Conservation (phyloP, 1,140 invertebrate species). For the Acyrthosiphon pisum region DNA sequence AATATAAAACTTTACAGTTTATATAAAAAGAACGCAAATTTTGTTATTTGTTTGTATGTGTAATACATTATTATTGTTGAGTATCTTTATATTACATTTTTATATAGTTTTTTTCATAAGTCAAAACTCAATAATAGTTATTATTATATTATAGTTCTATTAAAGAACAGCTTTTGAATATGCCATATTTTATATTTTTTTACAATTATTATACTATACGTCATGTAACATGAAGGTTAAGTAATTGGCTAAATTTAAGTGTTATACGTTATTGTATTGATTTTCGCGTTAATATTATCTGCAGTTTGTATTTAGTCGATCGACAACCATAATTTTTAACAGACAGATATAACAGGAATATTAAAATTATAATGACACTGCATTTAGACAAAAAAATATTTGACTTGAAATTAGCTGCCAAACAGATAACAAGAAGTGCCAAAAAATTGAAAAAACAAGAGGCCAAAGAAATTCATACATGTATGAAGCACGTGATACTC, state of each 20-base stretch:
- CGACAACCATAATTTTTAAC: background rate
- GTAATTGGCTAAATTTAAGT: background rate
- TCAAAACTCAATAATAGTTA: background rate
- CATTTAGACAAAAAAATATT: conserved; percentile 40
- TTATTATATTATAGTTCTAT: too few relatives aligned
- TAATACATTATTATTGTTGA: background rate
- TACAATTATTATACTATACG: background rate
- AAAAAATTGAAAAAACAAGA: conserved; percentile 46
- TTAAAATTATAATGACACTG: background rate
- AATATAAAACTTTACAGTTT: too few relatives aligned
- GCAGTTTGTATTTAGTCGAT: background rate
- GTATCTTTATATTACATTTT: too few relatives aligned
- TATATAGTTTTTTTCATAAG: background rate
- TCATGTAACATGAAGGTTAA: background rate
- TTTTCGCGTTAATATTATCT: background rate
- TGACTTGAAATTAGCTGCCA: conserved; percentile 36
- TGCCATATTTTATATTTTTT: background rate
- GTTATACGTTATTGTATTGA: background rate
- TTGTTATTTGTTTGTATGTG: too few relatives aligned
- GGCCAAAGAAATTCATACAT: background rate
- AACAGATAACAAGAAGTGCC: conserved; percentile 9
- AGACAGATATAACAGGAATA: background rate
- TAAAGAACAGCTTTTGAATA: too few relatives aligned
- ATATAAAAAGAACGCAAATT: too few relatives aligned
- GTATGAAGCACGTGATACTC: background rate